A percentile compares a stretch with the other conserved stretches of the same genome.
Evolutionary conservation across 2,888 invertebrate genomes (phyloP).

Genomic region (Gerris lacustris): DNA sequence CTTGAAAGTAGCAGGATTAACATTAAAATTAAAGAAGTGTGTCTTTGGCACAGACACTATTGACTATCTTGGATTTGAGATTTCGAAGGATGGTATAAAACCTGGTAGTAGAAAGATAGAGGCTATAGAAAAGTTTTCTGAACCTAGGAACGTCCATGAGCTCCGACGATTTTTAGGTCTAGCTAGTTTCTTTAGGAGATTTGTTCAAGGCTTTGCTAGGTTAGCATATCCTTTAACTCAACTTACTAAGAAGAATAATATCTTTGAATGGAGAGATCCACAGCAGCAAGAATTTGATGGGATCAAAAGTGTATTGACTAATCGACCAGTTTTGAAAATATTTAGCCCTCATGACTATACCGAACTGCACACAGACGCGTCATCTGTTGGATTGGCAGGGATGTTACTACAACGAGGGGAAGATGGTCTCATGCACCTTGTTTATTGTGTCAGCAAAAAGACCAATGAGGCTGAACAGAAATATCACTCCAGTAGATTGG

Average conservation of each 20-base stretch:
- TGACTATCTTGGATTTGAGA: too few species aligned
- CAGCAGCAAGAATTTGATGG: background rate
- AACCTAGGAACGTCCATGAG: background rate
- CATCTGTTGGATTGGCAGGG: background rate
- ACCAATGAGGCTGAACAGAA: background rate
- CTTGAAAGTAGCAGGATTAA: too few species aligned
- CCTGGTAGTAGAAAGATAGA: background rate
- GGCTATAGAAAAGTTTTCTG: background rate
- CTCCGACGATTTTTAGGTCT: background rate
- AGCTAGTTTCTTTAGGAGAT: background rate
- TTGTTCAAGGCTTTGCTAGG: background rate
- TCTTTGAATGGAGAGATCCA: background rate
- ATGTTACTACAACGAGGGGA: background rate
- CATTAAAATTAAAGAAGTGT: too few species aligned
- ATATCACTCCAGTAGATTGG: background rate
- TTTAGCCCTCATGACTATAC: background rate
- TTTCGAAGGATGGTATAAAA: background rate
- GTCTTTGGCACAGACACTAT: too few species aligned
- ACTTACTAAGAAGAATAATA: background rate
- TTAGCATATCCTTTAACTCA: background rate
- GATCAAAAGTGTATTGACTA: background rate
- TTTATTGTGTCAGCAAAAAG: background rate
- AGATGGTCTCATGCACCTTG: background rate
- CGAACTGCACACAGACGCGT: background rate
- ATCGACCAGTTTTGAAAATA: background rate